Evolutionary conservation across 2,113 vertebrate species (phyloP).

Genomic region (Peromyscus polionotus): DNA sequence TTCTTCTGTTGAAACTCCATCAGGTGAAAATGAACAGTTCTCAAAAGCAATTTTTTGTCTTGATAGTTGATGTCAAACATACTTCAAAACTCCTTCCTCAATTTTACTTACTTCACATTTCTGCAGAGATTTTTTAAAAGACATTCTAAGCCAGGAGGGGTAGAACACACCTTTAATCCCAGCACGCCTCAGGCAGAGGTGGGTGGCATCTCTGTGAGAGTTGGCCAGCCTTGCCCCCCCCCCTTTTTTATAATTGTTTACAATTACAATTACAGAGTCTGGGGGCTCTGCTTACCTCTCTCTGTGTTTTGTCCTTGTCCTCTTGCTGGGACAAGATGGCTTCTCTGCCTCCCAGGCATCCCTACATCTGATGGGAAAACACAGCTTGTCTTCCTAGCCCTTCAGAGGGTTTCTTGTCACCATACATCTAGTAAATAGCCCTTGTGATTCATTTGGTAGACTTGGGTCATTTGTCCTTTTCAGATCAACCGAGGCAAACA

Average conservation of each 20-base stretch:
- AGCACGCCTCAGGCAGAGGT: too few relatives aligned
- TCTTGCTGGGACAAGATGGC: not conserved
- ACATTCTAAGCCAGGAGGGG: too few relatives aligned
- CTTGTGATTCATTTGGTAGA: not conserved
- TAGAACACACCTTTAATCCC: not conserved
- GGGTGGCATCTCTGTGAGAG: not conserved
- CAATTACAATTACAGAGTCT: not conserved
- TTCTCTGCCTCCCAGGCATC: not conserved
- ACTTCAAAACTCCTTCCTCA: not conserved
- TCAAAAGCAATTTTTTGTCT: conserved; percentile 55
- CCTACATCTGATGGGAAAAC: not conserved
- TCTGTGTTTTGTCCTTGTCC: not conserved
- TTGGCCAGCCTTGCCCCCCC: not conserved
- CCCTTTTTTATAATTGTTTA: not conserved
- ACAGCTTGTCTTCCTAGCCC: not conserved
- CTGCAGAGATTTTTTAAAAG: not conserved
- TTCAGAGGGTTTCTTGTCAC: not conserved
- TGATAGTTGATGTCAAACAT: not conserved
- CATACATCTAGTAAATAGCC: not conserved
- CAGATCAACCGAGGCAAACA: not conserved
- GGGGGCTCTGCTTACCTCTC: not conserved
- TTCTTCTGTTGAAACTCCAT: conserved; percentile 43
- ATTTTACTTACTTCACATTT: not conserved
- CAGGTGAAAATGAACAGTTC: not conserved
- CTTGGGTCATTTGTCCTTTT: not conserved